Evolutionary conservation across 2,888 invertebrate species (phyloP).

Genomic region (Drosophila mimica): DNA sequence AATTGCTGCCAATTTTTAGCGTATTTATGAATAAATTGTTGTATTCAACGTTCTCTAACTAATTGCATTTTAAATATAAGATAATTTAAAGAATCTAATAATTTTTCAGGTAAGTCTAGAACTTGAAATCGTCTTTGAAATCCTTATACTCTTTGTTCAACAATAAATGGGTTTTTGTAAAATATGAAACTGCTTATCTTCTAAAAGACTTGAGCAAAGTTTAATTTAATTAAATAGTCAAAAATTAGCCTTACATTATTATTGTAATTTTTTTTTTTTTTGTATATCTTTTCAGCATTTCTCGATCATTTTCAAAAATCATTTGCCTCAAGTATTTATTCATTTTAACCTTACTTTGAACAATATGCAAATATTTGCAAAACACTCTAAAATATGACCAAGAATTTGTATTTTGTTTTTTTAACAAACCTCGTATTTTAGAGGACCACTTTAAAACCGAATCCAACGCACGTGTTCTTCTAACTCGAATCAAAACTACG

Average conservation of each 20-base stretch:
- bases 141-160: neutral
- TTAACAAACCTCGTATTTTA: neutral
- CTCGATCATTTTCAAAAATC: neutral
- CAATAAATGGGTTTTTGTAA: accelerated
- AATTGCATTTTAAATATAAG: neutral
- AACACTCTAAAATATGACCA: neutral
- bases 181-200: neutral
- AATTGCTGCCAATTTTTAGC: neutral
- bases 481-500: slow-evolving; percentile 50
- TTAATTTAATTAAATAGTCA: neutral
- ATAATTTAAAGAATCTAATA: neutral
- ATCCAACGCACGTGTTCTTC: slow-evolving; percentile 30
- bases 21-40: neutral
- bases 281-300: neutral
- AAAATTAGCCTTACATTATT: neutral
- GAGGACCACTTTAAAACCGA: slow-evolving; percentile 6
- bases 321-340: neutral
- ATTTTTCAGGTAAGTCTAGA: neutral
- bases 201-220: neutral
- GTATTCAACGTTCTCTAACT: neutral
- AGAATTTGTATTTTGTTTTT: neutral
- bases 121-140: neutral
- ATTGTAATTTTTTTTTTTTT: neutral
- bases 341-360: too few species aligned
- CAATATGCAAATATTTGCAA: slow-evolving; percentile 25